A percentile compares a stretch with the other conserved stretches of the same genome.
phyloP scores from a whole-genome alignment of 2,797 vertebrate genomes.

The Ibycter americanus region DNA sequence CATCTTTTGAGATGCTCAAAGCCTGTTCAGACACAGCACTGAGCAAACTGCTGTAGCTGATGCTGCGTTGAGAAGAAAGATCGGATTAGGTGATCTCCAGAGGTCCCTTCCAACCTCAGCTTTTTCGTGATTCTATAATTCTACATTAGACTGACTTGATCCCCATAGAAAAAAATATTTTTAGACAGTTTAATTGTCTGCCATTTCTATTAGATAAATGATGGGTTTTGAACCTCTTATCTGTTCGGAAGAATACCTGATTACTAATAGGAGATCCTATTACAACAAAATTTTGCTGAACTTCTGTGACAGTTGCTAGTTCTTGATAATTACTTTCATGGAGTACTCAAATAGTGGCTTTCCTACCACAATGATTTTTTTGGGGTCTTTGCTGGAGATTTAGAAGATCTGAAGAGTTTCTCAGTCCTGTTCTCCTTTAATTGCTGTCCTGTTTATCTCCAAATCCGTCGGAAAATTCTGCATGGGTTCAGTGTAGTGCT shows the following conservation, averaged over 20 bases:
- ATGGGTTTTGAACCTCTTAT: not conserved
- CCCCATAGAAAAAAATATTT: not conserved
- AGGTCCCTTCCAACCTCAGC: not conserved
- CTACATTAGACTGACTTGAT: not conserved
- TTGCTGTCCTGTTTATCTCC: not conserved
- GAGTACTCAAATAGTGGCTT: not conserved
- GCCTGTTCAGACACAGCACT: not conserved
- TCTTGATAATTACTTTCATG: not conserved
- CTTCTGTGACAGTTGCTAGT: not conserved
- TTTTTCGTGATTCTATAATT: not conserved
- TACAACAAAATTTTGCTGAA: not conserved
- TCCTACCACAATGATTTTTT: not conserved
- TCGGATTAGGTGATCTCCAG: not conserved
- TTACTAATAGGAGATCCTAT: not conserved
- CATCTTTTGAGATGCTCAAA: not conserved
- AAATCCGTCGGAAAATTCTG: not conserved
- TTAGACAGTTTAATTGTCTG: not conserved
- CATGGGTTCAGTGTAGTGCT: not conserved
- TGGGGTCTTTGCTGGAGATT: accelerated
- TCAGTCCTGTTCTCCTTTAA: not conserved
- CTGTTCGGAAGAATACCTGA: not conserved
- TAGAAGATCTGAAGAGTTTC: not conserved
- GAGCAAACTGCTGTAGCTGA: not conserved
- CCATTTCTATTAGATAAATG: not conserved
- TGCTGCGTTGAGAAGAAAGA: not conserved